Evolutionary conservation across 2,888 invertebrate species (phyloP).

Genomic region (Xiphydria camelus): DNA sequence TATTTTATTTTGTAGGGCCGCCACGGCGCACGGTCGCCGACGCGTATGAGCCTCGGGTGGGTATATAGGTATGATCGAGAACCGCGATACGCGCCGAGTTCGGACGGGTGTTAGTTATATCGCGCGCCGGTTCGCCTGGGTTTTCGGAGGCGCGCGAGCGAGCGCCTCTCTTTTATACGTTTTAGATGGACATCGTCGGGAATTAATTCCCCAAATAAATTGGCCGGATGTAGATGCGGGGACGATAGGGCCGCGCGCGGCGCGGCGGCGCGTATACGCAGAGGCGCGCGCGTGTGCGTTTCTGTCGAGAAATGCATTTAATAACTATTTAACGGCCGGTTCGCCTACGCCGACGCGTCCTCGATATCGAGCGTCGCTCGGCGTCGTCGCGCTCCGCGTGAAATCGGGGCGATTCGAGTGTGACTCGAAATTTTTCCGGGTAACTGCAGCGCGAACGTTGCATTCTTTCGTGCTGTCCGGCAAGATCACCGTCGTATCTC

Average conservation of each 20-base stretch:
- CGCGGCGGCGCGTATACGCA: background rate
- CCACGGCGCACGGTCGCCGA: constrained; percentile 14
- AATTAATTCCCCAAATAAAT: constrained; percentile 27
- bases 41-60: constrained; percentile 17
- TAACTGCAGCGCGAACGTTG: background rate
- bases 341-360: background rate
- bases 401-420: constrained; percentile 24
- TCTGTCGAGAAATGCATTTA: constrained; percentile 14
- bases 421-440: constrained; percentile 18
- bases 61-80: constrained; percentile 22
- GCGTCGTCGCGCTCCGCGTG: constrained; percentile 15
- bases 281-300: too few relatives aligned
- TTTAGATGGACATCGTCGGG: constrained; percentile 22
- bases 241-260: constrained; percentile 13
- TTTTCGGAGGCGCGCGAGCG: constrained; percentile 11
- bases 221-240: constrained; percentile 24
- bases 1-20: constrained; percentile 34
- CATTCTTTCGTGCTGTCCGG: too few relatives aligned
- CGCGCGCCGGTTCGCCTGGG: constrained; percentile 18
- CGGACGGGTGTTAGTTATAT: constrained; percentile 27
- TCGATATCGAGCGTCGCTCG: constrained; percentile 12
- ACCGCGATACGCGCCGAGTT: constrained; percentile 29
- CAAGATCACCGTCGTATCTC: too few relatives aligned
- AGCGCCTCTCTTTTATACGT: constrained; percentile 14
- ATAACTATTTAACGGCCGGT: constrained; percentile 14